Evolutionary conservation across 1,140 invertebrate genomes (phyloP).

Genomic region (Yoshiicerus persimilis): DNA sequence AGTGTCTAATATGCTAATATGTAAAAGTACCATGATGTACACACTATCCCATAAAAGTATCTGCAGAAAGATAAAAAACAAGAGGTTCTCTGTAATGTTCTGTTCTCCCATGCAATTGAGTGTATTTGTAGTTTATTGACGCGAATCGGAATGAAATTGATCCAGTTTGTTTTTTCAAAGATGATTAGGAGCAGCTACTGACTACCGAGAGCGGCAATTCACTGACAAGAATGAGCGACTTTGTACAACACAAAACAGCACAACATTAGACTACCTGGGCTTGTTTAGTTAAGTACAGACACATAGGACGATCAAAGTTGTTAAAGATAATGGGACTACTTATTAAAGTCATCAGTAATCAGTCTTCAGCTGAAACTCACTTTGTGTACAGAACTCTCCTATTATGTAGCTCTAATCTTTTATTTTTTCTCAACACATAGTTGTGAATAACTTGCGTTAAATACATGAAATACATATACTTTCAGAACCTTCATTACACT

Average conservation of each 20-base stretch:
- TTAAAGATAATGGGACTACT: conserved; percentile 5
- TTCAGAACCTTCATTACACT: not conserved
- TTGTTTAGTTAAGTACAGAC: not conserved
- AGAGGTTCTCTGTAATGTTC: not conserved
- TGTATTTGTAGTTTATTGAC: conserved; percentile 8
- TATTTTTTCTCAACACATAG: not conserved
- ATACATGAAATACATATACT: not conserved
- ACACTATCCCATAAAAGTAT: not conserved
- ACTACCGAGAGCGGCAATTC: not conserved
- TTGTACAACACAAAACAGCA: not conserved
- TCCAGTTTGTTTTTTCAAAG: conserved; percentile 9
- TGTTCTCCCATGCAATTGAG: not conserved
- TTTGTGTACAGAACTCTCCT: not conserved
- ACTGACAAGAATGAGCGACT: not conserved
- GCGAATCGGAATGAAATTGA: not conserved
- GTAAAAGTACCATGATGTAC: not conserved
- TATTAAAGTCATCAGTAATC: conserved; percentile 4
- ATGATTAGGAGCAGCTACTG: not conserved
- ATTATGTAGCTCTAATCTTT: not conserved
- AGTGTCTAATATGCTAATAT: not conserved
- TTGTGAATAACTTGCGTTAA: not conserved
- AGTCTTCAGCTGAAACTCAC: not conserved
- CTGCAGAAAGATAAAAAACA: not conserved
- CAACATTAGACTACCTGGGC: not conserved
- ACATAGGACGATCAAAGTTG: not conserved